Base-by-base conservation (phyloP, 2,797 vertebrate species). In the Anabacerthia variegaticeps region DNA sequence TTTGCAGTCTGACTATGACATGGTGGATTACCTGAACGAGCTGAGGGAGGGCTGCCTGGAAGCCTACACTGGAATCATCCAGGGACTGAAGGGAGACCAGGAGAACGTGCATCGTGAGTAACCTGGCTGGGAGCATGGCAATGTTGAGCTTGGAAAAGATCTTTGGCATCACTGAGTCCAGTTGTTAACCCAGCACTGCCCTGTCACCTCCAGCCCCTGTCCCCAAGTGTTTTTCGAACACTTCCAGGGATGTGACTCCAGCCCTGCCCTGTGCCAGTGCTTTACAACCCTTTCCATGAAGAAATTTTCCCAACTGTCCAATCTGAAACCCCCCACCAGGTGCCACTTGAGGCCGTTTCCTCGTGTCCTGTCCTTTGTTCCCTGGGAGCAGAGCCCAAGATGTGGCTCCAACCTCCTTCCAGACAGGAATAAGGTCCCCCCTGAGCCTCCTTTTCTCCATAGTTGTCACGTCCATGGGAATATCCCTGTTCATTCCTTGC, bases 21-120 rank as follows among this genome's bases (percentile, higher is more conserved):
- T 99, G 99, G 99, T 99, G 98, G 99, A 99, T 97, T 99, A 99
- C 97, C 98, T 99, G 98, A 99, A 99, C 8, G 99, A 99, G 97
- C 95, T 99, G 96, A 95, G 99, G 92, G 99, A 99, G 97, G 99
- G 99, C 85, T 99, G 99, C 81, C 98, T 99, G 98, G 99, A 99
- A 96, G 99, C 99, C 3, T 99, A 99, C 97, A 99, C 99, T 0
- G 99, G 99, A 5, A 99, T 99, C 96, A 98, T 99, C 97, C 99
- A 99, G 97, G 99, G 99, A 28, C 87, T 99, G 94, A 99, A 99
- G 97, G 99, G 99, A 75, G 99, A 99, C 98, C 99, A 99, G 97
- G 99, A 99, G 97, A 99, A 99, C 36, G 99, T 99, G 34, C 99
- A 99, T 96, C 99, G 99, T 99, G 98, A 99, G 99, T 97, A 91